phyloP scores from a whole-genome alignment of 2,797 vertebrate species.

The Champsocephalus esox region DNA sequence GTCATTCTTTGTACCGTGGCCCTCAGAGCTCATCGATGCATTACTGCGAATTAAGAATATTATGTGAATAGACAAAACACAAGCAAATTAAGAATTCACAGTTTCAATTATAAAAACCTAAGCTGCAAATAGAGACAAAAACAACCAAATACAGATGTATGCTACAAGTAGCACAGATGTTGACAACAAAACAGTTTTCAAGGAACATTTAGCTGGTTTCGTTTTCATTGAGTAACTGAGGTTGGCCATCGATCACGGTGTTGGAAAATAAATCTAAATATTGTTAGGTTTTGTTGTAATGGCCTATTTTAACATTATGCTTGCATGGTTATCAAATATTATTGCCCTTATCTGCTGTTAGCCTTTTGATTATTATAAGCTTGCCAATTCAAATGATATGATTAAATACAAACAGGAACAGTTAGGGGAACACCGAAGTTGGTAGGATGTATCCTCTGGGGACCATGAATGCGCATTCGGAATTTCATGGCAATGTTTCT shows the following conservation, averaged over 20 bases:
- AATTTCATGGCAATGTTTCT: too few species aligned
- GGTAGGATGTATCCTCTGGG: too few species aligned
- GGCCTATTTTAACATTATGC: neutral
- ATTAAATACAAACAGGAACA: neutral
- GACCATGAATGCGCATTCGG: too few species aligned
- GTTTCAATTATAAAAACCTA: neutral
- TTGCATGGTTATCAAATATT: neutral
- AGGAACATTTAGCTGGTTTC: neutral
- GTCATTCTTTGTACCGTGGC: constrained; percentile 3
- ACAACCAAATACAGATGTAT: neutral
- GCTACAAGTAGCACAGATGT: neutral
- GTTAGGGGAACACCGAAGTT: neutral
- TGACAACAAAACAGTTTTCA: neutral
- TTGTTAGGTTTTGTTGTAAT: neutral
- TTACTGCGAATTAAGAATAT: neutral
- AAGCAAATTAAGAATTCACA: neutral
- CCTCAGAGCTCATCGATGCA: neutral
- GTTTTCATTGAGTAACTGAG: too few species aligned
- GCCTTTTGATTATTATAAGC: neutral
- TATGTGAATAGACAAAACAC: neutral
- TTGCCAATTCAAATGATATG: neutral
- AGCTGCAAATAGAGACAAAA: neutral
- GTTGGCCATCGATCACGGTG: too few species aligned
- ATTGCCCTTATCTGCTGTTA: neutral
- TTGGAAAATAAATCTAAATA: neutral